These are phyloP conservation scores for Helicorthomorpha holstii DNA, from an alignment of 1,140 invertebrate genomes.

Conservation along the genomic window DNA sequence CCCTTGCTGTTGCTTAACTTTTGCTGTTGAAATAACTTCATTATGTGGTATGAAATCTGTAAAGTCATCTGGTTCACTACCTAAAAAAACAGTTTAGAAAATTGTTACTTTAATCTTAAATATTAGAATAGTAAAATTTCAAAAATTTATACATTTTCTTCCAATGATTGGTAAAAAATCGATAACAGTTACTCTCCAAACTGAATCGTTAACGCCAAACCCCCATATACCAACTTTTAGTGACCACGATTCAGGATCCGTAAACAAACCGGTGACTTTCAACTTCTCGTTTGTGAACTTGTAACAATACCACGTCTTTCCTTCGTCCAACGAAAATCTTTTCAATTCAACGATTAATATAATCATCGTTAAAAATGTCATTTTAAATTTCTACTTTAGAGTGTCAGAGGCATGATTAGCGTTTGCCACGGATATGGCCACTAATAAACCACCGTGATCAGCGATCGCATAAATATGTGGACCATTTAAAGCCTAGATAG, in stretches of 20 bases:
- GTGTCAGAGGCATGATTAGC: background rate
- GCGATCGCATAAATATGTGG: constrained; percentile 25
- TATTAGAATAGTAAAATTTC: background rate
- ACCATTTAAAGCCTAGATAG: constrained; percentile 20
- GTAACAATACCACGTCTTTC: background rate
- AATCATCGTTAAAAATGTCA: background rate
- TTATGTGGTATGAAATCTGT: background rate
- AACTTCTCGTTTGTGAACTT: background rate
- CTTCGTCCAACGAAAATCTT: constrained; percentile 2
- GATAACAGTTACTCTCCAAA: background rate
- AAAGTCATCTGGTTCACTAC: background rate
- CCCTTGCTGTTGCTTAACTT: background rate
- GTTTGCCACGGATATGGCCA: constrained; percentile 17
- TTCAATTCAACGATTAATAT: background rate
- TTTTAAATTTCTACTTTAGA: background rate
- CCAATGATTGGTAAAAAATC: background rate
- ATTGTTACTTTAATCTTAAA: background rate
- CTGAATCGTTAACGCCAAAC: background rate
- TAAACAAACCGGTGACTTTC: background rate
- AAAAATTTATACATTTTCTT: background rate
- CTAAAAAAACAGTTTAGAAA: background rate
- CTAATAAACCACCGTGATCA: constrained; percentile 25
- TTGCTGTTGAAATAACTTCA: background rate
- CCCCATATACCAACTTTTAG: constrained; percentile 1
- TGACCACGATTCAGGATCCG: background rate